phyloP scores from a whole-genome alignment of 2,797 vertebrate species.

The Gobio occitaniae region DNA sequence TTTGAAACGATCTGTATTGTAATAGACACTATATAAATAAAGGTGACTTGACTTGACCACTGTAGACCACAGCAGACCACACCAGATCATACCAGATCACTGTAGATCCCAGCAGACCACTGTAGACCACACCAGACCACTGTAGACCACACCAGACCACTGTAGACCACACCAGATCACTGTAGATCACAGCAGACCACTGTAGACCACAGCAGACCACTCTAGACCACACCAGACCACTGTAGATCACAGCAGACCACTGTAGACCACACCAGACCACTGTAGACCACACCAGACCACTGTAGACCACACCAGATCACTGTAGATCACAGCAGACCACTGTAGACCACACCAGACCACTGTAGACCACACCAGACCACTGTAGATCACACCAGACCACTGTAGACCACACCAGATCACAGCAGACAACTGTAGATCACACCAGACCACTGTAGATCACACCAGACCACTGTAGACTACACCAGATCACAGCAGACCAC shows the following conservation, averaged over 20 bases:
- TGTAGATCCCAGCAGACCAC: not conserved
- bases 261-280: accelerated
- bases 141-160: accelerated
- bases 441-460: accelerated
- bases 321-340: accelerated
- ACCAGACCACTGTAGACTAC: too few relatives aligned
- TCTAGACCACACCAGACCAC: accelerated
- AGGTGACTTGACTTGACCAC: too few relatives aligned
- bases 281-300: accelerated
- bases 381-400: accelerated
- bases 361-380: not conserved
- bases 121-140: accelerated
- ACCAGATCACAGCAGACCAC: accelerated
- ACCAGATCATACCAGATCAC: accelerated
- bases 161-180: accelerated
- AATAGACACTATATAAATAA: too few relatives aligned
- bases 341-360: too few relatives aligned
- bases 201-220: accelerated
- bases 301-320: accelerated
- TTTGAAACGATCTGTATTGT: too few relatives aligned
- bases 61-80: accelerated
- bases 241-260: accelerated
- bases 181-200: accelerated
- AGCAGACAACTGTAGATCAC: too few relatives aligned
- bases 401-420: accelerated